Percentiles rank a stretch among this genome's conserved stretches.
Evolutionary conservation across 2,113 vertebrate genomes (phyloP).

Genomic region (Malaclemys terrapin): DNA sequence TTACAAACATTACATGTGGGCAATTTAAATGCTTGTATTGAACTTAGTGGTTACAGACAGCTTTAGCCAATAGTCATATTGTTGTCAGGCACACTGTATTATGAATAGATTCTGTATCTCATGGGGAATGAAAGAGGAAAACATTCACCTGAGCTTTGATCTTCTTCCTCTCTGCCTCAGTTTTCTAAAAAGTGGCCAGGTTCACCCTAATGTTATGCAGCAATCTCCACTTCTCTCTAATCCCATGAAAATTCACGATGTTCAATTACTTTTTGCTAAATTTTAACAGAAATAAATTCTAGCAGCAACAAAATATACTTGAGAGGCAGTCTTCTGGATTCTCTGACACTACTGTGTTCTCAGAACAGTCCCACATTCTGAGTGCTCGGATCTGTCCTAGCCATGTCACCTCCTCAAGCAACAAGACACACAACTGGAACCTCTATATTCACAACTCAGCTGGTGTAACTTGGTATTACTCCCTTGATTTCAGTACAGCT

Average conservation of each 20-base stretch:
- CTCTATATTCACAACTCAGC: neutral
- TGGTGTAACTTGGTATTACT: neutral
- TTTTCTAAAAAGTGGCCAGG: neutral
- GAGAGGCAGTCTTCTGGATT: neutral
- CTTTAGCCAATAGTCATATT: neutral
- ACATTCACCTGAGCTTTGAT: neutral
- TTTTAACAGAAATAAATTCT: fast-evolving
- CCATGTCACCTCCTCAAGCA: neutral
- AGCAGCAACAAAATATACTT: neutral
- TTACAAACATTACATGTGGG: neutral
- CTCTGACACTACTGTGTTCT: neutral
- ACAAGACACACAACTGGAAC: constrained; percentile 8
- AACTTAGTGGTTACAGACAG: neutral
- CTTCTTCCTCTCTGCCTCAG: neutral
- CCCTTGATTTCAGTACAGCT: constrained; percentile 1
- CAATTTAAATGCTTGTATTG: neutral
- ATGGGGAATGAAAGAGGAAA: neutral
- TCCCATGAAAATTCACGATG: neutral
- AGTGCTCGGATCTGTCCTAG: neutral
- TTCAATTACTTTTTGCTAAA: neutral
- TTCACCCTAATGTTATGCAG: neutral
- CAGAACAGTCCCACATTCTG: neutral
- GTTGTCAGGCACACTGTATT: fast-evolving
- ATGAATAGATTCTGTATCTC: neutral
- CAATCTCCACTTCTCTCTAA: neutral